Evolutionary conservation across 1,140 invertebrate genomes (phyloP), one percentile per base, ranked within the genome.

Genomic region (Acromyrmex heyeri): DNA sequence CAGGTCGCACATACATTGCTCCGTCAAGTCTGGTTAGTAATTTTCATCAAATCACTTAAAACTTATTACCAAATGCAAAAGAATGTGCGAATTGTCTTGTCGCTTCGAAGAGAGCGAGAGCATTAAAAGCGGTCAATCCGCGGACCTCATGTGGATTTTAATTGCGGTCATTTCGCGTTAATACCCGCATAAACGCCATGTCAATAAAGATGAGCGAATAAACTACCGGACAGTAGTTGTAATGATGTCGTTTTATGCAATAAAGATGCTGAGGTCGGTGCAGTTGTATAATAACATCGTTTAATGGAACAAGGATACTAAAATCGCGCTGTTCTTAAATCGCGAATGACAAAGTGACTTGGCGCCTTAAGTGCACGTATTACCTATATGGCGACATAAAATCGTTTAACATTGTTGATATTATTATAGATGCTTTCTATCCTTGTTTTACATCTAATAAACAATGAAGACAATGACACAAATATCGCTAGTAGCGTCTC

Each of bases 1-100:
- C 92, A 96, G 98, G 86, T 97, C 98, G 18, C 98, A 99, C 93
- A 99, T 99, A 92, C 99, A 99, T 95, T 99, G 98, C 95, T 99
- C 99, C 48, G 99, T 99, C 69, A 99, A 99, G 96, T 99, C 99
- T 97, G 99, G 99, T 99, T 96, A 96, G 96, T 95, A 90, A 34
- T 59, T 34, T 70, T 34, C 53, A 6, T 69, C 5, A 3, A 53
- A 2, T n/a, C n/a, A 1, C 21, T 27, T 14, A 24, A 12, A 16
- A 85, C 7, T 5, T 16, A 0, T 24, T n/a, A 16, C n/a, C 38
- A 12, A 65, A 24, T 2, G 0, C 18, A 16, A 18, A 34, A 21
- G 14, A 59, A 3, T 6, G n/a, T 12, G 8, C 14, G 27, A 79
- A 53, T 64, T 8, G 24, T 30, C 12, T 48, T n/a, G 21, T 48